Evolutionary conservation across 1,140 invertebrate species (phyloP), one percentile per base, ranked within the genome.

Genomic region (Trichogramma pretiosum): DNA sequence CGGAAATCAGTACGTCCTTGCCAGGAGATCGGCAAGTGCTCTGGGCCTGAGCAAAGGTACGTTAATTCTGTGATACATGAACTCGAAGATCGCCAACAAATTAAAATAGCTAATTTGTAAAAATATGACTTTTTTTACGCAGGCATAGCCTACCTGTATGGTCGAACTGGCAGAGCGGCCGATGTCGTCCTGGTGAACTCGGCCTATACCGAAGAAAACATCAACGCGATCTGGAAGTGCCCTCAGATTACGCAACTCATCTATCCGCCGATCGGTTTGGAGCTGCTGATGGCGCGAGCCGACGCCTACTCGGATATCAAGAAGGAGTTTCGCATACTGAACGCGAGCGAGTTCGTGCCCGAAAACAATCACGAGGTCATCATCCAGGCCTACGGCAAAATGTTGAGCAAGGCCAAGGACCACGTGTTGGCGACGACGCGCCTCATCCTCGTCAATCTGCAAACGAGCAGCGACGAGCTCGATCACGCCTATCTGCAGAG

Each of bases 341-440:
- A 94, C 0, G 79, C 99, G 17, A 90, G 84, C 1, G 96, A 98
- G 74, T 99, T 98, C 73, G 76, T 94, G 14, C 93, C 94, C 1
- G 96, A 99, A 73, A 99, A 99, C 68, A 87, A 98, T 74, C 96
- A 99, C 72, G 80, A 83, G 4, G 70, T 98, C 28, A 96, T 98
- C 77, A 66, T 99, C 28, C 79, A 85, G 62, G 77, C 88, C 0
- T 79, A 96, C 67, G 84, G 85, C 56, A 80, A 89, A 65, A 72
- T 95, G 17, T 68, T 89, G 36, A 80, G 83, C 42, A 72, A 85
- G 26, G 59, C 77, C n/a, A 71, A 47, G 9, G 10, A 3, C 18
- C 23, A 23, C 10, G 40, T 47, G n/a, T 33, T 39, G 46, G 17
- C 33, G n/a, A 19, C 39, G 24, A 67, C 84, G 35, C 77, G 78